Evolutionary conservation across 2,113 vertebrate species (phyloP).

Genomic region (Lutjanus erythropterus): DNA sequence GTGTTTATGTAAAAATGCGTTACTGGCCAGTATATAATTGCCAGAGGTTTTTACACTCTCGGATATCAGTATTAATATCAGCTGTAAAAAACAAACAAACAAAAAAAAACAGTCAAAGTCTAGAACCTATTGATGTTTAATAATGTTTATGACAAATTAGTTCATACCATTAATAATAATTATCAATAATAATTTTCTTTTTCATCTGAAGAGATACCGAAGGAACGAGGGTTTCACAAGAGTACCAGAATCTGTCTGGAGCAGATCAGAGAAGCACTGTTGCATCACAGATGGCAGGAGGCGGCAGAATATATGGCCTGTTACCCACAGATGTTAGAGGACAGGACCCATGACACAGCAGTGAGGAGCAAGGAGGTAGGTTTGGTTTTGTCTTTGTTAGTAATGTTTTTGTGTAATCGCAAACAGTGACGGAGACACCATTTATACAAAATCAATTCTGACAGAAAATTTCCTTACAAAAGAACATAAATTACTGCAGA

Average conservation of each 20-base stretch:
- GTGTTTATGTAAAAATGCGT: background rate
- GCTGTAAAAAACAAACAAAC: background rate
- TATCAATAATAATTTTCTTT: background rate
- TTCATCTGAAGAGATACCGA: constrained; percentile 46
- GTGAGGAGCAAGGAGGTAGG: constrained; percentile 84
- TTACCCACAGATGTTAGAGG: constrained; percentile 88
- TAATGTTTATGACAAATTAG: background rate
- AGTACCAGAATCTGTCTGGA: constrained; percentile 84
- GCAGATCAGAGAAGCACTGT: constrained; percentile 87
- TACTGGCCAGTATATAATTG: background rate
- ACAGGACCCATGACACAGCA: constrained; percentile 44
- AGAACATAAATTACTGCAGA: background rate
- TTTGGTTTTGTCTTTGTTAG: background rate
- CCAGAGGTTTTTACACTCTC: background rate
- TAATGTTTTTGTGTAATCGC: constrained; percentile 4
- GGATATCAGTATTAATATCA: background rate
- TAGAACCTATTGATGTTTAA: background rate
- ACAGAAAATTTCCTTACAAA: background rate
- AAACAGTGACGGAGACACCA: background rate
- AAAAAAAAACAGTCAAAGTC: background rate
- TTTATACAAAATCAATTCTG: background rate
- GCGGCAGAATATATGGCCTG: constrained; percentile 88
- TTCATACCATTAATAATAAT: background rate
- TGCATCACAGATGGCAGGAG: constrained; percentile 90
- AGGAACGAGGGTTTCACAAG: constrained; percentile 82